Base-by-base conservation (phyloP, 2,113 vertebrate species). In the Muntiacus reevesi region DNA sequence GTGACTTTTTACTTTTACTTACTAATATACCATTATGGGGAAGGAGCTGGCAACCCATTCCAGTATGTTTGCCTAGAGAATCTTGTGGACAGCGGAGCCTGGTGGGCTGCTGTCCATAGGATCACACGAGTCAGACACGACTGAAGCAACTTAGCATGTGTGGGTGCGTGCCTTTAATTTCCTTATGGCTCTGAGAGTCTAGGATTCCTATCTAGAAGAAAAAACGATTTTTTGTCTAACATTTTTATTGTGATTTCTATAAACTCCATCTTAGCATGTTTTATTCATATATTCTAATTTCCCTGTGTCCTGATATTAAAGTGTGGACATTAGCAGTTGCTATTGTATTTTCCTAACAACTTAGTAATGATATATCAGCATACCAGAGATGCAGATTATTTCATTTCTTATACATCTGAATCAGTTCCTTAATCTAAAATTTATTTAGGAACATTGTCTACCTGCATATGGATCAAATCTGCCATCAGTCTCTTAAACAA, bases 361-460 rank as follows among this genome's bases (percentile, higher is more conserved):
- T 95, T 91, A 60, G 33, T 89, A 45, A 54, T 90, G 47, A 52
- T 78, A 47, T 30, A 64, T 40, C 59, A 43, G 52, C 54, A 87
- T 40, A 33, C 11, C 47, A 82, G 95, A 96, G 52, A 92, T 57
- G n/a, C 33, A 36, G 76, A 89, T 85, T 86, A 71, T 88, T 96
- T 94, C 87, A 15, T 89, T 95, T 78, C 86, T 94, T 94, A 50
- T 74, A 47, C 5, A 13, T 87, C 62, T 79, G 45, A 36, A 86
- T 10, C 36, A 71, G 67, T 71, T 71, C n/a, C 67, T 71, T 23
- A 57, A 7, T 54, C 52, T 89, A 84, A 76, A 57, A 45, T 93
- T n/a, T 87, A 79, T 92, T 94, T 94, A 89, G 40, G 27, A 91
- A 91, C n/a, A 94, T 93, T 85, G 43, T 93, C 62, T 96, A n/a